phyloP scores from a whole-genome alignment of 1,140 invertebrate species.

The Mercenaria mercenaria region DNA sequence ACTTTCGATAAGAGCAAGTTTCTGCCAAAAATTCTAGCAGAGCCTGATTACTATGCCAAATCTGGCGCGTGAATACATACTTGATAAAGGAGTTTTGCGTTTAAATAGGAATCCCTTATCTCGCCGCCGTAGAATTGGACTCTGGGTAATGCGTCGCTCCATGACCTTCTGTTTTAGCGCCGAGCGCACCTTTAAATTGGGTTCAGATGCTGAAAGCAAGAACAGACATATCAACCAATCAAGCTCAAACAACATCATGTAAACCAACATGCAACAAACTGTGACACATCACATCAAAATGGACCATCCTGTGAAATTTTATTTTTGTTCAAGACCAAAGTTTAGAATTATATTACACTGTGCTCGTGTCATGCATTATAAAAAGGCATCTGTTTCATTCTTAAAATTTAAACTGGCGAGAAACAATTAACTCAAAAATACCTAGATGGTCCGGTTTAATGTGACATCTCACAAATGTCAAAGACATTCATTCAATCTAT shows the following conservation, averaged over 20 bases:
- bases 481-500: background rate
- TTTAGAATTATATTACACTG: background rate
- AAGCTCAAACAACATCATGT: conserved; percentile 2
- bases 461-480: background rate
- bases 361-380: too few species aligned
- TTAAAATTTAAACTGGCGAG: too few species aligned
- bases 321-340: background rate
- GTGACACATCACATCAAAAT: background rate
- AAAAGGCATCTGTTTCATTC: too few species aligned
- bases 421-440: too few species aligned
- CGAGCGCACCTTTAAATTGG: conserved; percentile 97
- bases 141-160: conserved; percentile 89
- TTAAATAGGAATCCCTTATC: conserved; percentile 91
- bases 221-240: conserved; percentile 42
- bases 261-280: conserved; percentile 16
- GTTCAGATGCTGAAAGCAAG: conserved; percentile 94
- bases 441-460: background rate
- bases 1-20: conserved; percentile 13
- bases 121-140: conserved; percentile 92
- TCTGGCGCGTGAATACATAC: conserved; percentile 87
- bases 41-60: conserved; percentile 9
- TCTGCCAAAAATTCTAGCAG: conserved; percentile 56
- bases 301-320: background rate
- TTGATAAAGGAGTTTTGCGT: conserved; percentile 91
- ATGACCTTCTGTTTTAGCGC: conserved; percentile 97